A percentile compares a stretch with the other conserved stretches of the same genome.
Evolutionary conservation across 2,113 vertebrate genomes (phyloP).

Genomic region (Fregetta grallaria): DNA sequence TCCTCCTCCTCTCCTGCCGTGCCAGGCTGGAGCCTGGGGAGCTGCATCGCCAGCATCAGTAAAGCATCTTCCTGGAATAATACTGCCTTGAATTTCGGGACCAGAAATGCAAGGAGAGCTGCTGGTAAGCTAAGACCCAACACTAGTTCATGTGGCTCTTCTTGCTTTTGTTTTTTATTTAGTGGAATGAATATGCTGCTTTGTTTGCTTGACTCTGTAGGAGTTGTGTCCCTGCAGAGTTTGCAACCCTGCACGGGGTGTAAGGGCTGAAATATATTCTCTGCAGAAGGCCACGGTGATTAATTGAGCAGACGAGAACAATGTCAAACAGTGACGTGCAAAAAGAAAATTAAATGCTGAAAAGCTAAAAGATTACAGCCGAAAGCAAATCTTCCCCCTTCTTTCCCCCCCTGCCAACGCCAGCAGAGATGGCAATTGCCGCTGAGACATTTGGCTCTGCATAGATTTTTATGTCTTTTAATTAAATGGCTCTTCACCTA

Average conservation of each 20-base stretch:
- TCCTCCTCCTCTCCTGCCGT: background rate
- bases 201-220: background rate
- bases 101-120: background rate
- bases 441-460: background rate
- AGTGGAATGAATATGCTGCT: background rate
- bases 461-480: background rate
- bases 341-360: background rate
- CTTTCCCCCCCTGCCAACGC: accelerated
- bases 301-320: background rate
- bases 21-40: background rate
- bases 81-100: background rate
- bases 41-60: background rate
- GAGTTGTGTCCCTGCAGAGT: background rate
- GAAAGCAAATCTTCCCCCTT: background rate
- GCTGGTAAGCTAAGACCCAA: background rate
- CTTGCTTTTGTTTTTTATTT: background rate
- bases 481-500: background rate
- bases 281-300: background rate
- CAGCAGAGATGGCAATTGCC: background rate
- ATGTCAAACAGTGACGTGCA: background rate
- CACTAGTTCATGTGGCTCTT: background rate
- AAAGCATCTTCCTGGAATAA: background rate
- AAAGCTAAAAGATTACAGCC: background rate
- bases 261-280: background rate
- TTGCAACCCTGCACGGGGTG: background rate